phyloP scores from a whole-genome alignment of 30 jellyfish, hydroid and myxozoan species.

The Aurelia sp. region DNA sequence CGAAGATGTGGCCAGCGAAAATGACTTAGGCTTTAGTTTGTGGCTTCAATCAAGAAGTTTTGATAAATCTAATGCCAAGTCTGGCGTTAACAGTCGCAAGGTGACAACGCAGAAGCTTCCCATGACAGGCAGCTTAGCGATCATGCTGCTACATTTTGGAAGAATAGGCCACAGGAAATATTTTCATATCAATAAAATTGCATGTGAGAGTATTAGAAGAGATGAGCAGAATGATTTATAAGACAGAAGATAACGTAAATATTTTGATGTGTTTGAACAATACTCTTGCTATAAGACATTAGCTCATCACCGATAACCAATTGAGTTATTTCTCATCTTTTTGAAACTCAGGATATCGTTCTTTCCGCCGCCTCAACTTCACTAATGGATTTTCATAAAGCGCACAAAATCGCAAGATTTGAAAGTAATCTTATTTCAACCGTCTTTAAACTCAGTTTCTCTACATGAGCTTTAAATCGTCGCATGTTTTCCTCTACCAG shows the following conservation, averaged over 20 bases:
- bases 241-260: slow-evolving; percentile 40
- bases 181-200: slow-evolving; percentile 14
- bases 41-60: not conserved
- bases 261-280: slow-evolving; percentile 29
- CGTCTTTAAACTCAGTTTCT: not conserved
- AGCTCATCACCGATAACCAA: slow-evolving; percentile 28
- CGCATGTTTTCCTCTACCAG: slow-evolving; percentile 12
- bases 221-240: slow-evolving; percentile 38
- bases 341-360: slow-evolving; percentile 48
- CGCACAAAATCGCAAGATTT: slow-evolving; percentile 20
- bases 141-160: not conserved
- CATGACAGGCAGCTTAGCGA: not conserved
- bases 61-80: not conserved
- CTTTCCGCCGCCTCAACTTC: slow-evolving; percentile 51
- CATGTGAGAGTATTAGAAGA: slow-evolving; percentile 25
- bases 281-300: slow-evolving; percentile 31
- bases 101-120: not conserved
- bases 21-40: not conserved
- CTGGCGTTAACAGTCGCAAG: not conserved
- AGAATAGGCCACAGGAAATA: slow-evolving; percentile 4
- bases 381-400: slow-evolving; percentile 44
- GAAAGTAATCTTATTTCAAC: slow-evolving; percentile 27
- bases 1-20: not conserved
- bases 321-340: slow-evolving; percentile 27
- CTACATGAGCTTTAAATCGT: slow-evolving; percentile 12